Conservation (phyloP, 2,797 vertebrate genomes). For the Sebastes iracundus region DNA sequence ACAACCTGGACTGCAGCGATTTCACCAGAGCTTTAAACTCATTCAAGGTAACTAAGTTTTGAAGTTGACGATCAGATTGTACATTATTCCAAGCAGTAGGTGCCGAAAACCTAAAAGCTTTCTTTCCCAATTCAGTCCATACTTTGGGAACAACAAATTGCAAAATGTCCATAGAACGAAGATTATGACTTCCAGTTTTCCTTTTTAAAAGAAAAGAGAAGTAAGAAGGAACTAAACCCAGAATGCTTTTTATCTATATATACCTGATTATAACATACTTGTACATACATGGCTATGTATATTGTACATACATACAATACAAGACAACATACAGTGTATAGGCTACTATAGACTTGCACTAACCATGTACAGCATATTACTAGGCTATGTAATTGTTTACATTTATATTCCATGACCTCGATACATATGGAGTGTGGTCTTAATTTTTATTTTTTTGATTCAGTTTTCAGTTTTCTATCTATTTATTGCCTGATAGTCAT, state of each 20-base stretch:
- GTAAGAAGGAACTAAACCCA: too few species aligned
- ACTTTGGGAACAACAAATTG: too few species aligned
- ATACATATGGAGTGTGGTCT: neutral
- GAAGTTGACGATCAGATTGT: too few species aligned
- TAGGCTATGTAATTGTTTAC: neutral
- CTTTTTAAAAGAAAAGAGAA: accelerated
- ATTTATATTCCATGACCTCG: neutral
- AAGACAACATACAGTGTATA: neutral
- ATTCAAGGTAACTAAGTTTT: too few species aligned
- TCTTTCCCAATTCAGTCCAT: too few species aligned
- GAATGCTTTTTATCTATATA: neutral
- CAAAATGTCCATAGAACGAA: too few species aligned
- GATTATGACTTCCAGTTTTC: too few species aligned
- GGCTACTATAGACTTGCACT: neutral
- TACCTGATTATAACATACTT: neutral
- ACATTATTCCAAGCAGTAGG: too few species aligned
- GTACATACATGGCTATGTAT: neutral
- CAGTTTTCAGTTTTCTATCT: neutral
- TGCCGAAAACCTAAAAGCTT: too few species aligned
- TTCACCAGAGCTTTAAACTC: too few species aligned
- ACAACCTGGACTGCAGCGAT: accelerated
- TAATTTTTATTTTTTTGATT: neutral
- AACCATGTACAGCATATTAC: neutral
- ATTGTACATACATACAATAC: neutral
- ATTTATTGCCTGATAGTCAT: neutral